Conservation (phyloP, 2,888 invertebrate species). For the Coleophora deauratella region DNA sequence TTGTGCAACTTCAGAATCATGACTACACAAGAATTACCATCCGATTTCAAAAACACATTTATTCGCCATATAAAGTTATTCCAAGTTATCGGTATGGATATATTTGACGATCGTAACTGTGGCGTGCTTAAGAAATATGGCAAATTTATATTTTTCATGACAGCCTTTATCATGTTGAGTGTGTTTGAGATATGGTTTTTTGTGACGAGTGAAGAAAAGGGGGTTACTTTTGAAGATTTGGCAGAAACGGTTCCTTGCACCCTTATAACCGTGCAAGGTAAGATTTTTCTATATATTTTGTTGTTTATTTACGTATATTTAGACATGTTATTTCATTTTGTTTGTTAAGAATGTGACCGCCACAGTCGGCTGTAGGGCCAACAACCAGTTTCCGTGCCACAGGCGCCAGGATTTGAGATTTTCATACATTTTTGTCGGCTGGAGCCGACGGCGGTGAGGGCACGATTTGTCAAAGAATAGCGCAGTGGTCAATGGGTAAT, state of each 20-base stretch:
- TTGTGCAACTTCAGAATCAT: too few relatives aligned
- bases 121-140: constrained; percentile 6
- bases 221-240: constrained; percentile 20
- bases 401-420: too few relatives aligned
- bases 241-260: constrained; percentile 16
- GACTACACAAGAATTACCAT: constrained; percentile 6
- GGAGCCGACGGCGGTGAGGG: too few relatives aligned
- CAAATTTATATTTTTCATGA: constrained; percentile 13
- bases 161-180: constrained; percentile 16
- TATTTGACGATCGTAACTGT: constrained; percentile 12
- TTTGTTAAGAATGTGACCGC: too few relatives aligned
- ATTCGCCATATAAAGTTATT: constrained; percentile 11
- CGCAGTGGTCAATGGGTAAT: too few relatives aligned
- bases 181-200: constrained; percentile 8
- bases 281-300: constrained; percentile 5
- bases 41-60: constrained; percentile 19
- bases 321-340: too few relatives aligned
- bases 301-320: too few relatives aligned
- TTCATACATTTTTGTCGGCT: too few relatives aligned
- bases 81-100: constrained; percentile 18
- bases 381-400: too few relatives aligned
- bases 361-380: too few relatives aligned
- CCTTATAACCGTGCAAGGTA: constrained; percentile 19
- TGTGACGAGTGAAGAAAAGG: constrained; percentile 13
- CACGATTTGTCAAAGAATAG: too few relatives aligned